Percentiles rank a stretch among this genome's conserved stretches.
These are phyloP conservation scores for Dysdera silvatica DNA, from an alignment of 1,140 invertebrate genomes.

Conservation along the genomic window DNA sequence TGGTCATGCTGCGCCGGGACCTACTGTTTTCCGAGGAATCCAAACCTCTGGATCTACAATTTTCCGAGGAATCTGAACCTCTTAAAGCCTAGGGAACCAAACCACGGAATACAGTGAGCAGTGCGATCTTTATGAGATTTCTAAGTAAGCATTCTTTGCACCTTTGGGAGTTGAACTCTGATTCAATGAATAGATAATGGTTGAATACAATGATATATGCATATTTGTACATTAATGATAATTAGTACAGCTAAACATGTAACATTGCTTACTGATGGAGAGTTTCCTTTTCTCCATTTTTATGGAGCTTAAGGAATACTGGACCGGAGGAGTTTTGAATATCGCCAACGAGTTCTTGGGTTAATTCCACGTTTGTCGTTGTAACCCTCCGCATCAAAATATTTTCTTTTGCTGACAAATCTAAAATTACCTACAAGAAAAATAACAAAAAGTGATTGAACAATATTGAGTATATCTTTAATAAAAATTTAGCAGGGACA, in stretches of 20 bases:
- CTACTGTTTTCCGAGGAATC: too few species aligned
- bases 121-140: too few species aligned
- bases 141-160: too few species aligned
- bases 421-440: constrained; percentile 12
- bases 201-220: neutral
- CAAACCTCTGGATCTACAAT: too few species aligned
- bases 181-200: too few species aligned
- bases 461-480: neutral
- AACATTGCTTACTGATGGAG: neutral
- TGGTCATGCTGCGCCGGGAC: too few species aligned
- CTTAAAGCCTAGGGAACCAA: too few species aligned
- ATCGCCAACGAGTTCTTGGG: neutral
- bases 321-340: constrained; percentile 1
- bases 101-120: too few species aligned
- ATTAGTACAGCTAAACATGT: neutral
- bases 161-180: too few species aligned
- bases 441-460: neutral
- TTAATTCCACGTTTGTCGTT: neutral
- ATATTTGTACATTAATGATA: neutral
- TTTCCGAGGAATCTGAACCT: too few species aligned
- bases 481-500: neutral
- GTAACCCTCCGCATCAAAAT: neutral
- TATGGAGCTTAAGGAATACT: neutral
- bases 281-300: neutral
- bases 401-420: constrained; percentile 16